Evolutionary conservation across 2,797 vertebrate species (phyloP), one percentile per base, ranked within the genome.

Genomic region (Gambusia yucatana): DNA sequence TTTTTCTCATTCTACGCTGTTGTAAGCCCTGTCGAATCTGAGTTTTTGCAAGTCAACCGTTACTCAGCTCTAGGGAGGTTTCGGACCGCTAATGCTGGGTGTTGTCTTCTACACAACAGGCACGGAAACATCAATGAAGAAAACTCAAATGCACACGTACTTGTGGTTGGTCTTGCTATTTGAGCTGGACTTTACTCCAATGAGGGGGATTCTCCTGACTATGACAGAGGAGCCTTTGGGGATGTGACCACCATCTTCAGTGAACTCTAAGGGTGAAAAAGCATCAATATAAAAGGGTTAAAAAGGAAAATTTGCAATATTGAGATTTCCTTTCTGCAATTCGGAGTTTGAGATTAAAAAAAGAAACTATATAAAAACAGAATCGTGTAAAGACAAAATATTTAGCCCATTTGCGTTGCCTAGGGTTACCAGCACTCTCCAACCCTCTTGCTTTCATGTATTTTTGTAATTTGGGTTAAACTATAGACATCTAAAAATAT

Each of bases 211-310:
- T 87, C 98, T 96, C 93, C 97, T 95, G 77, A 99, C 96, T 84
- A 99, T 98, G 80, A 99, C 97, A 0, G 97, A 98, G 4, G 97
- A 97, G 84, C 98, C 98, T 96, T 97, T 99, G n/a, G 97, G 95
- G 88, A 99, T 98, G 74, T 96, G 91, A 41, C 95, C 95, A 25
- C 92, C 95, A 50, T 98, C 97, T 67, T 97, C 97, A 2, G 96
- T 97, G 93, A 98, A 99, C 89, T 99, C 98, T 99, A 94, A 70
- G 77, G 30, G 22, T 63, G 17, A 79, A 47, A 75, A 30, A 78
- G 13, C 22, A 25, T 75, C 6, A 69, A 6, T 57, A 61, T 61
- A 59, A 48, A 30, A 71, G 6, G 17, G 59, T 44, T 76, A 44
- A 17, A 52, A 25, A 3, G 2, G 22, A 52, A 25, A 25, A 52